A percentile compares a stretch with the other conserved stretches of the same genome.
Conservation (phyloP, 2,888 invertebrate species). For the Acrocera orbiculus region DNA sequence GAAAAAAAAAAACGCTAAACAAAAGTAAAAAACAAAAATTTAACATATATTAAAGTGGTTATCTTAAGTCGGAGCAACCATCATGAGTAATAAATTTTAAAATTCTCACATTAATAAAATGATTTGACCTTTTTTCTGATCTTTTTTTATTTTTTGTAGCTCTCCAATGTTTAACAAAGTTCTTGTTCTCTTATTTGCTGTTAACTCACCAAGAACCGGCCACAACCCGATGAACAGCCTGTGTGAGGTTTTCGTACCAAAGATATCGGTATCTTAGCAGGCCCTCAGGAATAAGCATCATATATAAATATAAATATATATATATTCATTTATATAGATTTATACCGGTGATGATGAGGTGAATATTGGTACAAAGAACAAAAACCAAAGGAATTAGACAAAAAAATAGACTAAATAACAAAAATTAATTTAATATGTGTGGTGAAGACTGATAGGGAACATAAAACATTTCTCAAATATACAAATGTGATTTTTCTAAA, state of each 20-base stretch:
- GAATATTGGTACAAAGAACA: not conserved
- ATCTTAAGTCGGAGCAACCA: too few relatives aligned
- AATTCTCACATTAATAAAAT: constrained; percentile 23
- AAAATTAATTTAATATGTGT: constrained; percentile 6
- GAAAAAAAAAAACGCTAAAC: too few relatives aligned
- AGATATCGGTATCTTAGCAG: not conserved
- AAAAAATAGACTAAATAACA: constrained; percentile 1
- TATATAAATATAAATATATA: too few relatives aligned
- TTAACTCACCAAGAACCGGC: not conserved
- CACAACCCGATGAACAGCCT: not conserved
- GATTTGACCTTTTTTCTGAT: constrained; percentile 3
- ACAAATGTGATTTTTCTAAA: not conserved
- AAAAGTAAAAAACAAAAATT: too few relatives aligned
- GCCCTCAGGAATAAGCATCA: too few relatives aligned
- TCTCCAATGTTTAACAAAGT: too few relatives aligned
- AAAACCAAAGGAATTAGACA: not conserved
- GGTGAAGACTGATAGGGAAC: constrained; percentile 1
- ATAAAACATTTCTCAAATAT: not conserved
- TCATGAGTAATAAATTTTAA: constrained; percentile 20
- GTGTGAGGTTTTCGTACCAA: not conserved
- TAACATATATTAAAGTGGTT: too few relatives aligned
- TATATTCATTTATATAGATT: too few relatives aligned
- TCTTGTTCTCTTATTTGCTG: too few relatives aligned
- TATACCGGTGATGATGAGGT: too few relatives aligned
- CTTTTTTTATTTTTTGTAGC: not conserved